phyloP scores from a whole-genome alignment of 2,888 invertebrate species.

The Xestia ashworthii region DNA sequence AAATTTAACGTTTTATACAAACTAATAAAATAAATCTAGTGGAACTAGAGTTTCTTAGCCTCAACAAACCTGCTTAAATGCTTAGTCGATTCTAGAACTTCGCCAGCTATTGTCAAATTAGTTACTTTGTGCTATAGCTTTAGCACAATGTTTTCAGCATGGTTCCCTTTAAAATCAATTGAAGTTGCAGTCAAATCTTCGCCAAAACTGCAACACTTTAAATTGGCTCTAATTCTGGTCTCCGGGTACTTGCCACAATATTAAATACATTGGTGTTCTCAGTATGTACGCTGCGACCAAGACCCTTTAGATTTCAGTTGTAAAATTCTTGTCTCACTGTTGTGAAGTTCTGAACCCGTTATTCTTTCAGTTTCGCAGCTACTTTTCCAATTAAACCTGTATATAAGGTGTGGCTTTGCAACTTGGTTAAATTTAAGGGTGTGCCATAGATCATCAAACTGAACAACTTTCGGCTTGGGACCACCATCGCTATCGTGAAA shows the following conservation, averaged over 20 bases:
- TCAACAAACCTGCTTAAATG: neutral
- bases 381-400: neutral
- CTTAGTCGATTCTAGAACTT: neutral
- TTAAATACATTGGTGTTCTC: neutral
- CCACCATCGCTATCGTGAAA: too few relatives aligned
- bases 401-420: too few relatives aligned
- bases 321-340: neutral
- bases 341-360: neutral
- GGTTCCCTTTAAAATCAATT: neutral
- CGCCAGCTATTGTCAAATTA: neutral
- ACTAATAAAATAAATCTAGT: neutral
- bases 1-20: neutral
- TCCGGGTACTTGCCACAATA: neutral
- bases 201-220: neutral
- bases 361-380: neutral
- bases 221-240: neutral
- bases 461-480: too few relatives aligned
- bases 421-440: too few relatives aligned
- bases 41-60: neutral
- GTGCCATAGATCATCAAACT: too few relatives aligned
- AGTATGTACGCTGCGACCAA: neutral
- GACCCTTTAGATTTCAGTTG: neutral
- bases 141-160: neutral
- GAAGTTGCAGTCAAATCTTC: neutral
- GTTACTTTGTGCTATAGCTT: neutral